phyloP scores from a whole-genome alignment of 2,113 vertebrate species.

The Brachionichthys hirsutus region DNA sequence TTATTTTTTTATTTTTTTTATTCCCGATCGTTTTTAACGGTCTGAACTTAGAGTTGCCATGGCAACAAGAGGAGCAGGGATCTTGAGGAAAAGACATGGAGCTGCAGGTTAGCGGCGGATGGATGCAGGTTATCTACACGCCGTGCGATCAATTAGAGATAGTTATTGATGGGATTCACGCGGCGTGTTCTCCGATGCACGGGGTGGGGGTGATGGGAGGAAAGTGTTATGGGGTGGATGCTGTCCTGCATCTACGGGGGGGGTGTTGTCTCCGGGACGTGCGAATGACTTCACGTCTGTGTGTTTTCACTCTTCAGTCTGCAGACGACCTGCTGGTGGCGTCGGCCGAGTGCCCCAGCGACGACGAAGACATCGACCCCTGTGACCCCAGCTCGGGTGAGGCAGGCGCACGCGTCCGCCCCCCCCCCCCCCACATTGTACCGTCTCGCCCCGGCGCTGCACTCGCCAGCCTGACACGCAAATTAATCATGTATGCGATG shows the following conservation, averaged over 20 bases:
- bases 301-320: slow-evolving; percentile 74
- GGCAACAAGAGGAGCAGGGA: slow-evolving; percentile 72
- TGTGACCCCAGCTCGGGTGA: slow-evolving; percentile 98
- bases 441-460: slow-evolving; percentile 25
- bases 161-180: no score
- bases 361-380: slow-evolving; percentile 95
- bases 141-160: no score
- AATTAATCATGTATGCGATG: slow-evolving; percentile 43
- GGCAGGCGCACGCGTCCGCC: slow-evolving; percentile 46
- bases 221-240: neutral
- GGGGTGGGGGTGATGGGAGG: no score
- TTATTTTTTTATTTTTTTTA: slow-evolving; percentile 39
- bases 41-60: slow-evolving; percentile 76
- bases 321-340: slow-evolving; percentile 94
- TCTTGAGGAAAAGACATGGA: slow-evolving; percentile 30
- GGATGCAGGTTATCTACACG: slow-evolving; percentile 16
- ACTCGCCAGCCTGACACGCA: slow-evolving; percentile 23
- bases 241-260: no score
- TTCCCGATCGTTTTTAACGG: slow-evolving; percentile 64
- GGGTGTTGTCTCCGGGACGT: no score
- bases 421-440: slow-evolving; percentile 17
- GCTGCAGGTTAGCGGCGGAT: slow-evolving; percentile 9
- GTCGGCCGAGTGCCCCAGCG: slow-evolving; percentile 93
- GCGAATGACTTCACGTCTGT: neutral
- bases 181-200: no score